Conservation (phyloP, 1,140 invertebrate genomes). For the Drosophila funebris region DNA sequence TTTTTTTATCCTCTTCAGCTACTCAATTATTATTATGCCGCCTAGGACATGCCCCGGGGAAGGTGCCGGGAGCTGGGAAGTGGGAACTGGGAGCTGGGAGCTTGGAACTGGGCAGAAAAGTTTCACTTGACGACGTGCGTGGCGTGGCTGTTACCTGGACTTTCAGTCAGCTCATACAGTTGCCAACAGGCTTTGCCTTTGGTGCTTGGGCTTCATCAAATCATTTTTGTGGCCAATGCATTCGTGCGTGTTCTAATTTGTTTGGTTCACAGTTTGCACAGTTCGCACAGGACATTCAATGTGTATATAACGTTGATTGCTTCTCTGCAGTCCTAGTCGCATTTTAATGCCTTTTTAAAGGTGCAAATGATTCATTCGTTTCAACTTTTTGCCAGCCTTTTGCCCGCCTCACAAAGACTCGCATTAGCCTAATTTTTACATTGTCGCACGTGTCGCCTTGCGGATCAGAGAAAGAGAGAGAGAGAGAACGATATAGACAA, state of each 20-base stretch:
- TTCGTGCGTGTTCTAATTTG: conserved; percentile 78
- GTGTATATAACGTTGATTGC: conserved; percentile 59
- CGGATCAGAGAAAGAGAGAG: too few species aligned
- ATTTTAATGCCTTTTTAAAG: conserved; percentile 68
- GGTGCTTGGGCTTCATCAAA: conserved; percentile 48
- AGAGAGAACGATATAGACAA: background rate
- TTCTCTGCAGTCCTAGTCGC: conserved; percentile 27
- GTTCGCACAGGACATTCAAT: background rate
- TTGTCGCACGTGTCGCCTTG: conserved; percentile 45
- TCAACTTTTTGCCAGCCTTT: conserved; percentile 1
- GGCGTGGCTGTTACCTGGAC: conserved; percentile 25
- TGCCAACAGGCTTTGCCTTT: background rate
- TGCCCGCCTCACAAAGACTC: conserved; percentile 9
- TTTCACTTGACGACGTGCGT: conserved; percentile 52
- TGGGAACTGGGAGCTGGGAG: background rate
- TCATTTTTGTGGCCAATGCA: conserved; percentile 69
- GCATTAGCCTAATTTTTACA: conserved; percentile 50
- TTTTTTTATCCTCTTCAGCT: conserved; percentile 28
- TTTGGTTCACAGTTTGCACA: conserved; percentile 23
- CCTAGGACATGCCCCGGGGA: conserved; percentile 21
- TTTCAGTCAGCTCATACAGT: background rate
- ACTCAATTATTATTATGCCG: conserved; percentile 78
- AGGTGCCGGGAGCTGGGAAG: background rate
- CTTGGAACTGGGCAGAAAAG: conserved; percentile 19
- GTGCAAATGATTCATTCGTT: conserved; percentile 58